Evolutionary conservation across 2,888 invertebrate species (phyloP), one percentile per base, ranked within the genome.

Genomic region (Amphipyra tragopoginis): DNA sequence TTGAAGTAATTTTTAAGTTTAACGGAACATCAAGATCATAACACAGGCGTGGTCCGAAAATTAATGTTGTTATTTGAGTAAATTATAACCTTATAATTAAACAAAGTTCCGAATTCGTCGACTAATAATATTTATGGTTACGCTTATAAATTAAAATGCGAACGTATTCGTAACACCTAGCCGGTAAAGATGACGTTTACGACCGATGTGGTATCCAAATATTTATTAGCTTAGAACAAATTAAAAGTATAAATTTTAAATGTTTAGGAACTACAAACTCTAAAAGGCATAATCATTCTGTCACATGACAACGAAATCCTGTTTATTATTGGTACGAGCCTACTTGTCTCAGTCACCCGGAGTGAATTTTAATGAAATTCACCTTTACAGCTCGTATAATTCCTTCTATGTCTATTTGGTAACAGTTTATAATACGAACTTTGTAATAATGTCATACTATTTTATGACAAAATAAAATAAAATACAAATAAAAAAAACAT

Each of bases 171-270:
- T 88, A 86, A 86, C 88, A 86, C 84, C 82, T 84, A 74, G 66
- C 80, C 78, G 70, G 83, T 81, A 82, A 84, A 87, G 77, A 68
- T 76, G 90, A 90, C 90, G 70, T 90, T 92, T 87, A 92, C 88
- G 74, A 82, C 74, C 82, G 67, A 73, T 63, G 75, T 83, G 82
- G 86, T 87, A 86, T 79, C 86, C 83, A 88, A 89, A 90, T 91
- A 91, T 92, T 92, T 90, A 91, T 90, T 87, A 76, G 82, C 84
- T 84, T 86, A 83, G 74, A 86, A 88, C 88, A 91, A 92, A 92
- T 92, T 92, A 89, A 88, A 90, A 87, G 80, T 89, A 86, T 90
- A 90, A 88, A 90, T 2, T 89, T 90, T 87, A 81, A 87, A 90
- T 86, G 83, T 86, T 86, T 83, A 82, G 79, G 62, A 66, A 65